Percentiles rank a stretch among this genome's conserved stretches.
Conservation (phyloP, 1,140 invertebrate species). For the Tetranychus urticae region DNA sequence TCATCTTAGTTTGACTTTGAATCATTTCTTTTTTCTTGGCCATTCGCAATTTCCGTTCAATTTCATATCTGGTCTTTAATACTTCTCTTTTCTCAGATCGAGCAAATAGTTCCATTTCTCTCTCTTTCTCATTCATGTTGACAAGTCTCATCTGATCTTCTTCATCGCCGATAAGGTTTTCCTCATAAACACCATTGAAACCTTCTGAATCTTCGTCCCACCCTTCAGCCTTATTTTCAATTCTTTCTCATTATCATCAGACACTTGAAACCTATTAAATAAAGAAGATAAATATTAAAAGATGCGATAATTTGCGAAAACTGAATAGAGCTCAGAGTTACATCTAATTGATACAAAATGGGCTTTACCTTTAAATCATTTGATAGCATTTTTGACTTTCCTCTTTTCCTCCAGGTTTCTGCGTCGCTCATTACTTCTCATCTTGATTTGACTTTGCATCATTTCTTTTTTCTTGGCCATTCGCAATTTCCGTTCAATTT, state of each 20-base stretch:
- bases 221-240: constrained; percentile 6
- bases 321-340: too few species aligned
- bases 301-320: too few species aligned
- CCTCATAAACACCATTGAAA: constrained; percentile 68
- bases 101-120: constrained; percentile 90
- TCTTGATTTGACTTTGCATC: too few species aligned
- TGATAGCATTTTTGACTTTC: not conserved
- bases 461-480: constrained; percentile 46
- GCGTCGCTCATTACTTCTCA: too few species aligned
- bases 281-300: too few species aligned
- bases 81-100: constrained; percentile 76
- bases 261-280: too few species aligned
- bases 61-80: constrained; percentile 85
- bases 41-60: constrained; percentile 71
- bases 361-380: too few species aligned
- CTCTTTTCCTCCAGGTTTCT: too few species aligned
- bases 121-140: constrained; percentile 82
- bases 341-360: too few species aligned
- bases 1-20: constrained; percentile 38
- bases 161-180: constrained; percentile 88
- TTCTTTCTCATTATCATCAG: not conserved
- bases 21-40: constrained; percentile 41
- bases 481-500: constrained; percentile 80
- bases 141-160: constrained; percentile 69
- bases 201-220: constrained; percentile 24